Percentiles rank a stretch among this genome's conserved stretches.
Conservation (phyloP, 2,113 vertebrate genomes). For the Mustelus asterias region DNA sequence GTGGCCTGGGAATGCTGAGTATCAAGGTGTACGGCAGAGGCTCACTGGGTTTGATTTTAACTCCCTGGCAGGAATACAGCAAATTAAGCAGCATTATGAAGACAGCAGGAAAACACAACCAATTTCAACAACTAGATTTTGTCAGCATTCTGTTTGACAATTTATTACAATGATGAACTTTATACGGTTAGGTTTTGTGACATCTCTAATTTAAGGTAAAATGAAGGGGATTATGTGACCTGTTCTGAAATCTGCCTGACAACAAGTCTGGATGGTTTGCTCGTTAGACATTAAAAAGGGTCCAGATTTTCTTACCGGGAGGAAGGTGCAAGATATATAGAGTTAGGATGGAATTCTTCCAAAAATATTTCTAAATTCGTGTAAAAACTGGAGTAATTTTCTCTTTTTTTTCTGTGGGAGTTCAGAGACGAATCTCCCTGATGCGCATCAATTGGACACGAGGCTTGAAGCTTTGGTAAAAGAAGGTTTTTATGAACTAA, state of each 20-base stretch:
- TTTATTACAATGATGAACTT: background rate
- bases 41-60: no score
- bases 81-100: background rate
- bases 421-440: no score
- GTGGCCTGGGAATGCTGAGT: background rate
- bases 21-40: background rate
- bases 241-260: background rate
- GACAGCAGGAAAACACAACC: background rate
- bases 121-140: background rate
- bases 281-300: background rate
- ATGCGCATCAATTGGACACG: no score
- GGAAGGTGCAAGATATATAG: background rate
- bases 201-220: background rate
- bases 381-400: no score
- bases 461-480: no score
- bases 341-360: no score
- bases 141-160: background rate
- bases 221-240: background rate
- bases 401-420: no score
- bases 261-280: background rate
- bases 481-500: no score
- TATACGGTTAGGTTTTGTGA: background rate
- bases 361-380: no score
- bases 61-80: background rate
- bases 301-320: background rate